These are phyloP conservation scores for Salvelinus alpinus DNA, from an alignment of 2,113 vertebrate genomes.

Conservation along the genomic window DNA sequence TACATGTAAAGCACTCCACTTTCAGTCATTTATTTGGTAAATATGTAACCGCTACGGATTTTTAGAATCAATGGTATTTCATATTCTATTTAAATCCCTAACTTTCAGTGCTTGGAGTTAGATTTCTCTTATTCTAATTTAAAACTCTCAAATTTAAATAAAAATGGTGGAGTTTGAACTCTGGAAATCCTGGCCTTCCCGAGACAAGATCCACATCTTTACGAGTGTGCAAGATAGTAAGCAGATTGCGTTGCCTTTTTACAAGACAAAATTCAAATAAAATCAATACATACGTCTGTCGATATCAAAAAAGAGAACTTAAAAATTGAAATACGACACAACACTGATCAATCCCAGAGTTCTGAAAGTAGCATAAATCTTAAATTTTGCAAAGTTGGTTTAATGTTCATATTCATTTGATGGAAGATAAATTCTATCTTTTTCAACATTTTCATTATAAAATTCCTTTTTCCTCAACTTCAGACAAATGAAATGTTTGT, in stretches of 20 bases:
- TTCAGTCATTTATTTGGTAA: constrained; percentile 99
- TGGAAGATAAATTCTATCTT: constrained; percentile 81
- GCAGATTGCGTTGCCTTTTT: constrained; percentile 70
- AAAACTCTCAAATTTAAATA: constrained; percentile 73
- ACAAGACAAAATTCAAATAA: constrained; percentile 57
- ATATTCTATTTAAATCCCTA: constrained; percentile 74
- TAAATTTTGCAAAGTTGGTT: constrained; percentile 89
- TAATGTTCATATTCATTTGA: constrained; percentile 74
- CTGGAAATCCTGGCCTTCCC: constrained; percentile 95
- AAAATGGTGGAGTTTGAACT: constrained; percentile 90
- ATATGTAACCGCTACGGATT: constrained; percentile 96
- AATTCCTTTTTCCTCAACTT: constrained; percentile 75
- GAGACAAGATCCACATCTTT: constrained; percentile 88
- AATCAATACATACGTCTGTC: constrained; percentile 60
- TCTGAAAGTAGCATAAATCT: constrained; percentile 90
- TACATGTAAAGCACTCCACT: constrained; percentile 94
- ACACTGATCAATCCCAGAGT: constrained; percentile 97
- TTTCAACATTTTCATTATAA: constrained; percentile 65
- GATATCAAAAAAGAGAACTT: constrained; percentile 53
- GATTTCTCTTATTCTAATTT: constrained; percentile 46
- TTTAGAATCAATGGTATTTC: constrained; percentile 82
- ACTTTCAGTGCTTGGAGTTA: constrained; percentile 77
- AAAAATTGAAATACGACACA: constrained; percentile 75
- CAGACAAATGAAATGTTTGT: constrained; percentile 72
- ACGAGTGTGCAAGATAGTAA: constrained; percentile 92